Base-by-base conservation (phyloP, 2,113 vertebrate species). In the Caranx melampygus region DNA sequence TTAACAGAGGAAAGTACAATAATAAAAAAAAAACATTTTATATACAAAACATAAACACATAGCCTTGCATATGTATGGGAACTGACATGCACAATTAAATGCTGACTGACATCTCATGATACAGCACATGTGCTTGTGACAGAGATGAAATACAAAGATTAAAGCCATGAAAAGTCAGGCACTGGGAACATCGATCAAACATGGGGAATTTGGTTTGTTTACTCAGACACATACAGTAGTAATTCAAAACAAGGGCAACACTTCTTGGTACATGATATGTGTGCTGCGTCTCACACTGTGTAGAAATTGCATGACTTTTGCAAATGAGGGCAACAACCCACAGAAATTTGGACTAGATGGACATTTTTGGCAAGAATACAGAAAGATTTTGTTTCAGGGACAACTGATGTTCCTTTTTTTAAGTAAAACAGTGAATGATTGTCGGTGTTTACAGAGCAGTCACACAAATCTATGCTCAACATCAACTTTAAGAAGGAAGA, bases 1-100 rank as follows among this genome's bases (percentile, higher is more conserved):
- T 92, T 93, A 94, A 93, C 88, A 91, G 44, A 80, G 51, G 20
- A 86, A 87, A 88, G 76, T 81, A 92, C 73, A 88, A 73, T 86
- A 83, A 73, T 82, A 72, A 87, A 82, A 82, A 60, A 82, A 76
- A 82, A 86, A 88, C 54, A 81, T 80, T 81, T 91, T 93, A 88
- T 94, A 92, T 94, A 94, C 89, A 88, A 57, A 82, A 85, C 47
- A 83, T 66, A 84, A 78, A 87, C 60, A 90, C 77, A 67, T 73
- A 73, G 61, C 57, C 71, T 92, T 87, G 82, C 68, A 82, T 89
- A 87, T 68, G 67, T 76, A 89, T 20, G 71, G 64, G 63, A 86
- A 81, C 78, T 45, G 75, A 65, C 44, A 78, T 47, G 71, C 55
- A 74, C 64, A 40, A 51, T 66, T 70, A 71, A 70, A 68, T 49